phyloP scores from a whole-genome alignment of 2,797 vertebrate species.

The Glyptemys insculpta region DNA sequence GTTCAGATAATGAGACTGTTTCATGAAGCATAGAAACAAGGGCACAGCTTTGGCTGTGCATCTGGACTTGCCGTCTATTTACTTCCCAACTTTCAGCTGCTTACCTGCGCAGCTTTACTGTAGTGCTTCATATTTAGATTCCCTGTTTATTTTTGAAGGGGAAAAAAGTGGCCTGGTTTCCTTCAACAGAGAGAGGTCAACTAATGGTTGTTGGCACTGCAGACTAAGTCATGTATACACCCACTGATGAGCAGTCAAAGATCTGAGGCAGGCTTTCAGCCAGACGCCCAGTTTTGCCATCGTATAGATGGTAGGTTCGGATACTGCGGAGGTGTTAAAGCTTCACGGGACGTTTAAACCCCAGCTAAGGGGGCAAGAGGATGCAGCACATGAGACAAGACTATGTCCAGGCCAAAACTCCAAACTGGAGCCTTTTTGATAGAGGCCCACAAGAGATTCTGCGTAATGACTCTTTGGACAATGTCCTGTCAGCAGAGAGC shows the following conservation, averaged over 20 bases:
- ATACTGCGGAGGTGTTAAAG: not conserved
- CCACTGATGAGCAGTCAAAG: no score
- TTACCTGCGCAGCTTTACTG: not conserved
- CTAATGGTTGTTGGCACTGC: not conserved
- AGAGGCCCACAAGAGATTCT: not conserved
- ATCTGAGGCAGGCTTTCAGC: not conserved
- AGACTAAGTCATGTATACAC: not conserved
- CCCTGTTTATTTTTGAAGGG: not conserved
- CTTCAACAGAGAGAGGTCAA: not conserved
- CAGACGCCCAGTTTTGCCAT: not conserved
- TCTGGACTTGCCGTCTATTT: no score
- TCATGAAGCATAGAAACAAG: not conserved
- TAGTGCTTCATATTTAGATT: not conserved
- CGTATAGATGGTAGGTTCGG: no score
- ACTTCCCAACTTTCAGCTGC: not conserved
- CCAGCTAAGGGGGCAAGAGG: not conserved
- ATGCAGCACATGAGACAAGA: not conserved
- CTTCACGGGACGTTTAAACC: not conserved
- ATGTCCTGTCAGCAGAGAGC: not conserved
- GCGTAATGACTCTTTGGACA: no score
- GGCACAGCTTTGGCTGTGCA: not conserved
- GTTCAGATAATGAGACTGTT: no score
- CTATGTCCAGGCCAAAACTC: not conserved
- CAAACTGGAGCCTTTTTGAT: not conserved
- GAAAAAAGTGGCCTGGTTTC: not conserved